A percentile compares a stretch with the other conserved stretches of the same genome.
Conservation (phyloP, 2,888 invertebrate species). For the Temnothorax rugatulus region DNA sequence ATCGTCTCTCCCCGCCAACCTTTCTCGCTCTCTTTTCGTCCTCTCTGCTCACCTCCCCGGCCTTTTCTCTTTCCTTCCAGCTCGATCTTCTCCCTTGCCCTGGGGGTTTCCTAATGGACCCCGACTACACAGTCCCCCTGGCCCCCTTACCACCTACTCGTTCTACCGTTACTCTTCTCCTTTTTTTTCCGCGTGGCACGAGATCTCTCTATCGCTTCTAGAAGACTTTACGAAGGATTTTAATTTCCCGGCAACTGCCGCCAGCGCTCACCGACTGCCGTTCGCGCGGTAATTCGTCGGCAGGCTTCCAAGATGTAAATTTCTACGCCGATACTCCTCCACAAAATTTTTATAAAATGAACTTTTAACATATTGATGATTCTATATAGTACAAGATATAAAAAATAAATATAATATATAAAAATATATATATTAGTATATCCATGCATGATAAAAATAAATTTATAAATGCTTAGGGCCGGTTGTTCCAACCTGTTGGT, state of each 20-base stretch:
- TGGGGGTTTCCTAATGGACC: slow-evolving; percentile 85
- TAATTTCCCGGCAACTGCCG: slow-evolving; percentile 77
- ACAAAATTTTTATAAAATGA: not conserved
- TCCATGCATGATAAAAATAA: not conserved
- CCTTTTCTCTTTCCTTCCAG: slow-evolving; percentile 56
- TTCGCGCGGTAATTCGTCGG: slow-evolving; percentile 62
- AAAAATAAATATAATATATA: not conserved
- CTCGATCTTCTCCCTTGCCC: slow-evolving; percentile 76
- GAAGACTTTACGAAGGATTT: slow-evolving; percentile 76
- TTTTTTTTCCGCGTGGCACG: slow-evolving; percentile 59
- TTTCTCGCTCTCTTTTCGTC: slow-evolving; percentile 57
- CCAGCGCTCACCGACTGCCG: slow-evolving; percentile 11
- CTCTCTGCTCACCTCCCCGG: slow-evolving; percentile 58
- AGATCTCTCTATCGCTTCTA: slow-evolving; percentile 69
- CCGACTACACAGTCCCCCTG: slow-evolving; percentile 74
- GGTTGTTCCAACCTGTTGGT: too few species aligned
- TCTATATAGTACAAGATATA: not conserved
- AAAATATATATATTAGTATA: not conserved
- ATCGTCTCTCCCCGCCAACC: slow-evolving; percentile 46
- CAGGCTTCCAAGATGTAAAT: slow-evolving; percentile 61
- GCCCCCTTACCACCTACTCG: slow-evolving; percentile 54
- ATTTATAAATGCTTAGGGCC: not conserved
- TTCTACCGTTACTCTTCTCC: slow-evolving; percentile 57
- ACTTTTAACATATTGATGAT: too few species aligned
- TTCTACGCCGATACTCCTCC: slow-evolving; percentile 37